phyloP scores from a whole-genome alignment of 2,888 invertebrate species.

The Catonia carolina region DNA sequence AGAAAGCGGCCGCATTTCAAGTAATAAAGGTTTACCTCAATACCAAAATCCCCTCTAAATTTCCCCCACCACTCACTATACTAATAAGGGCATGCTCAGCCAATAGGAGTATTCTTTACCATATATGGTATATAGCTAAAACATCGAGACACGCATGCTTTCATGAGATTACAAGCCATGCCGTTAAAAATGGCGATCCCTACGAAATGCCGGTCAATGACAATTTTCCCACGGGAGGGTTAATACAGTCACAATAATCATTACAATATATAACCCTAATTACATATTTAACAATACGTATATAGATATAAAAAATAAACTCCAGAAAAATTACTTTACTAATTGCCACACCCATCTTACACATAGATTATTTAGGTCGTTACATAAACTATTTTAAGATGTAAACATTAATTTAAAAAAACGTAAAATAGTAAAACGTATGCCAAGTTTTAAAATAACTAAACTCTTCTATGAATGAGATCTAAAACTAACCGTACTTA shows the following conservation, averaged over 20 bases:
- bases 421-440: too few relatives aligned
- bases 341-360: neutral
- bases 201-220: too few relatives aligned
- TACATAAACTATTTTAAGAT: too few relatives aligned
- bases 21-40: too few relatives aligned
- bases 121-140: constrained; percentile 58
- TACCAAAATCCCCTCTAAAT: neutral
- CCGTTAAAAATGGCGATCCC: neutral
- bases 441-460: too few relatives aligned
- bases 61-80: neutral
- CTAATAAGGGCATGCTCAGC: constrained; percentile 35
- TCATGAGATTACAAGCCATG: constrained; percentile 5
- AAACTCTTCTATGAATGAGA: too few relatives aligned
- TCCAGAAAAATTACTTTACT: neutral
- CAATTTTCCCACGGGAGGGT: too few relatives aligned
- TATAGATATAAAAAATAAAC: neutral
- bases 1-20: too few relatives aligned
- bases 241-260: too few relatives aligned
- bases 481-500: too few relatives aligned
- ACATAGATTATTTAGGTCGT: too few relatives aligned
- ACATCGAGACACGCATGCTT: constrained; percentile 18
- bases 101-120: constrained; percentile 68
- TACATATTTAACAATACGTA: neutral
- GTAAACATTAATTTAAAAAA: too few relatives aligned
- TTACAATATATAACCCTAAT: neutral